These are phyloP conservation scores for Thalassoma bifasciatum DNA, from an alignment of 2,113 vertebrate species.

Conservation along the genomic window DNA sequence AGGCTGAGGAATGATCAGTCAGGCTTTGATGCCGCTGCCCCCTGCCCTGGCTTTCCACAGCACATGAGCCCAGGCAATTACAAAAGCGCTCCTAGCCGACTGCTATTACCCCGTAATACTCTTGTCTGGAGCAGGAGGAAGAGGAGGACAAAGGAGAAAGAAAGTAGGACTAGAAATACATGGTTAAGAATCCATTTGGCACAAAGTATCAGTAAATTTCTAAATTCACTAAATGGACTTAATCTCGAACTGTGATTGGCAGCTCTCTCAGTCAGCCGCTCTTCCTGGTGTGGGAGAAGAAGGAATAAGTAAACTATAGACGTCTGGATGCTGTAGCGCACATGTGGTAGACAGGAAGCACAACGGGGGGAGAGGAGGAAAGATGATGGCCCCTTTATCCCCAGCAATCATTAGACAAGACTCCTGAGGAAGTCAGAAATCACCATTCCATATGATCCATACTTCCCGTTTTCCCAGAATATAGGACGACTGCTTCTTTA, in stretches of 20 bases:
- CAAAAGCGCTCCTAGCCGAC: constrained; percentile 65
- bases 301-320: constrained; percentile 9
- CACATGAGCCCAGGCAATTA: constrained; percentile 78
- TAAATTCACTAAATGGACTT: neutral
- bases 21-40: constrained; percentile 80
- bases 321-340: constrained; percentile 54
- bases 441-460: constrained; percentile 66
- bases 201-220: neutral
- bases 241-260: constrained; percentile 39
- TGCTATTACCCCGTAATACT: constrained; percentile 71
- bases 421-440: constrained; percentile 72
- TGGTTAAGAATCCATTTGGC: neutral
- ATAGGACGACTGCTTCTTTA: constrained; percentile 36
- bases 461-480: constrained; percentile 60
- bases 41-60: constrained; percentile 76
- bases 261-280: constrained; percentile 30
- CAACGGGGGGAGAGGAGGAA: constrained; percentile 14
- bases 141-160: constrained; percentile 23
- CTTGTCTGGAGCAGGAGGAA: constrained; percentile 57
- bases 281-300: constrained; percentile 24
- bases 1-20: constrained; percentile 77
- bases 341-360: constrained; percentile 73
- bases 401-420: constrained; percentile 69
- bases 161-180: neutral
- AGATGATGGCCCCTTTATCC: constrained; percentile 69